A percentile compares a stretch with the other conserved stretches of the same genome.
Evolutionary conservation across 1,140 invertebrate genomes (phyloP).

Genomic region (Metopolophium dirhodum): DNA sequence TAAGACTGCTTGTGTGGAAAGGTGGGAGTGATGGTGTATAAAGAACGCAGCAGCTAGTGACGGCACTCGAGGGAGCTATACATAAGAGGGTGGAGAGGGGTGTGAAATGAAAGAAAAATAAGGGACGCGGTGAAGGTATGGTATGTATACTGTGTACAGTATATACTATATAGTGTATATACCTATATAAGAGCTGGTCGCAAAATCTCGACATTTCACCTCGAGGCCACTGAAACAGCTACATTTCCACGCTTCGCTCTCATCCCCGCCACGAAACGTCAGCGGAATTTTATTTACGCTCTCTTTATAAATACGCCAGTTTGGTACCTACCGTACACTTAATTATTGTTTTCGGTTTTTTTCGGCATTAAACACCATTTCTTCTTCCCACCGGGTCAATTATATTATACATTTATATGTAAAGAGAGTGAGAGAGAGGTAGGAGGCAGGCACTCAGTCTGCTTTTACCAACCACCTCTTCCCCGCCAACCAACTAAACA

Average conservation of each 20-base stretch:
- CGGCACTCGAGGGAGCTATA: neutral
- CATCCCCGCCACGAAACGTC: neutral
- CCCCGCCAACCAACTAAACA: neutral
- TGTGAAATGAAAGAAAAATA: slow-evolving; percentile 2
- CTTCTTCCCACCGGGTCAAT: neutral
- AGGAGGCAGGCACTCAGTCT: too few species aligned
- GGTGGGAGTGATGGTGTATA: neutral
- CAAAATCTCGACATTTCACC: slow-evolving; percentile 10
- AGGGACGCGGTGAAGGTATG: neutral
- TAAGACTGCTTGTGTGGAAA: neutral
- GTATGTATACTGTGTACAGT: neutral
- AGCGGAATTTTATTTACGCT: slow-evolving; percentile 17
- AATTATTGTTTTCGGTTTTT: slow-evolving; percentile 15
- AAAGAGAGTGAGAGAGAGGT: too few species aligned
- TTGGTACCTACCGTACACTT: neutral
- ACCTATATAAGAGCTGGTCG: neutral
- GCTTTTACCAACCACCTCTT: neutral
- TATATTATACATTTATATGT: neutral
- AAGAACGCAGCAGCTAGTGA: neutral
- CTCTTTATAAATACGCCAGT: neutral
- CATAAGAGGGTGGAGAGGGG: neutral
- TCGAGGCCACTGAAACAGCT: neutral
- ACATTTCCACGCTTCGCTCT: neutral
- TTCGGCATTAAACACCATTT: neutral
- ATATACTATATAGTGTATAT: neutral